These are phyloP conservation scores for Perithous albicinctus DNA, from an alignment of 2,888 invertebrate genomes.

Conservation along the genomic window DNA sequence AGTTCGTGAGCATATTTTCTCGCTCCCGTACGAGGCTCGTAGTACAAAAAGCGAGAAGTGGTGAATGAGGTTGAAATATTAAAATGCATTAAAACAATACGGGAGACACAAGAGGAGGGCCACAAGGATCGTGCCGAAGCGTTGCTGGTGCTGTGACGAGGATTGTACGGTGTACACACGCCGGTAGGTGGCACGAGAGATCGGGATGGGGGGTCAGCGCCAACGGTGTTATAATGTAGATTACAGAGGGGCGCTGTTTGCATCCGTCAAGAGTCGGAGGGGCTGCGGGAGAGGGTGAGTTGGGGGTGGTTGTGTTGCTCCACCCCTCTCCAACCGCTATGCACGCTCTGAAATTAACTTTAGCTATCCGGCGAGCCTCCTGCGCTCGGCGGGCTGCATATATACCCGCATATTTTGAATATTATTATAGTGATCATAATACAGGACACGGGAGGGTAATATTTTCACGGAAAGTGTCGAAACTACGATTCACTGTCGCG, in stretches of 20 bases:
- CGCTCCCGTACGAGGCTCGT: background rate
- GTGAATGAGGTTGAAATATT: conserved; percentile 49
- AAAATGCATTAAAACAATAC: conserved; percentile 61
- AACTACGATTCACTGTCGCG: background rate
- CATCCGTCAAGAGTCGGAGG: conserved; percentile 65
- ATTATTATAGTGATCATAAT: conserved; percentile 55
- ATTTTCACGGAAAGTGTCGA: conserved; percentile 43
- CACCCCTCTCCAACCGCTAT: conserved; percentile 40
- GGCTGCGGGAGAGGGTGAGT: too few relatives aligned
- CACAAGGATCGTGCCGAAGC: conserved; percentile 58
- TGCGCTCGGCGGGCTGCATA: conserved; percentile 41
- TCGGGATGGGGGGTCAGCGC: conserved; percentile 2
- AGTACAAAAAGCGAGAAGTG: conserved; percentile 31
- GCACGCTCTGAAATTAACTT: conserved; percentile 67
- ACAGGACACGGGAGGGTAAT: conserved; percentile 21
- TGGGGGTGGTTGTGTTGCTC: too few relatives aligned
- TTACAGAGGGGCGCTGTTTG: conserved; percentile 67
- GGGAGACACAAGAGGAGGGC: conserved; percentile 18
- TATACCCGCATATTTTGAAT: conserved; percentile 65
- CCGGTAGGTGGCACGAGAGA: conserved; percentile 24
- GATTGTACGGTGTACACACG: conserved; percentile 17
- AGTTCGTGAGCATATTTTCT: conserved; percentile 5
- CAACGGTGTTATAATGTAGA: conserved; percentile 63
- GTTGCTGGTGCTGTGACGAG: conserved; percentile 49
- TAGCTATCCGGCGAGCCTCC: conserved; percentile 56